These are phyloP conservation scores for Actinemys pallida DNA, from an alignment of 2,113 vertebrate species.

Conservation along the genomic window DNA sequence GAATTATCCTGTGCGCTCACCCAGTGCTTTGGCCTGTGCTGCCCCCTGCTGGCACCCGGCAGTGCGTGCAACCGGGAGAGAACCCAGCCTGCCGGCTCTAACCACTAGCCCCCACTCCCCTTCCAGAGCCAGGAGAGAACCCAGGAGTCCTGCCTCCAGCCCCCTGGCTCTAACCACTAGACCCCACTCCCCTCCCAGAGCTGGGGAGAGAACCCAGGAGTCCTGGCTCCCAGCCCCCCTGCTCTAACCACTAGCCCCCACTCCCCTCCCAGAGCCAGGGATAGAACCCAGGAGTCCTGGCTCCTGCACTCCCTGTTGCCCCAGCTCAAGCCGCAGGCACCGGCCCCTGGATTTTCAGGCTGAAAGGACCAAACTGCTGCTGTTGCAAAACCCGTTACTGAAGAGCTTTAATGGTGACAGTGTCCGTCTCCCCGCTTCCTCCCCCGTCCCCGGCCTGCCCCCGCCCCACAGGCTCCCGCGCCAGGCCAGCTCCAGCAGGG, in stretches of 20 bases:
- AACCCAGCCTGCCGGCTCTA: too few species aligned
- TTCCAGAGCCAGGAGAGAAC: too few species aligned
- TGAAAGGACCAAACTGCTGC: not conserved
- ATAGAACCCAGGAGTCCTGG: not conserved
- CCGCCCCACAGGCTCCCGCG: not conserved
- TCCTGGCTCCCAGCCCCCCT: too few species aligned
- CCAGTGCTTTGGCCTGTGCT: not conserved
- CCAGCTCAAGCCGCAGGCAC: conserved; percentile 15
- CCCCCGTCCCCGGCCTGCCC: too few species aligned
- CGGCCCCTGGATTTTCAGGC: not conserved
- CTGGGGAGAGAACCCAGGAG: too few species aligned
- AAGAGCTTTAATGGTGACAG: not conserved
- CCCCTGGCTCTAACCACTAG: not conserved
- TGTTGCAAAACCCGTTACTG: not conserved
- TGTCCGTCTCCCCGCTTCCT: too few species aligned
- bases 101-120: too few species aligned
- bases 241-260: not conserved
- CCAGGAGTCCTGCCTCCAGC: too few species aligned
- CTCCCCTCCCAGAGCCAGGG: not conserved
- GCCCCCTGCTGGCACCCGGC: not conserved
- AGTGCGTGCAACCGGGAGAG: too few species aligned
- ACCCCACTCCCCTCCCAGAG: not conserved
- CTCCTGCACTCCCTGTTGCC: conserved; percentile 8
- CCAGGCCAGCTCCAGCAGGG: not conserved
- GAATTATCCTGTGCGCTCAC: not conserved